Conservation (phyloP, 2,888 invertebrate species). For the Pycnomerus fuliginosus region DNA sequence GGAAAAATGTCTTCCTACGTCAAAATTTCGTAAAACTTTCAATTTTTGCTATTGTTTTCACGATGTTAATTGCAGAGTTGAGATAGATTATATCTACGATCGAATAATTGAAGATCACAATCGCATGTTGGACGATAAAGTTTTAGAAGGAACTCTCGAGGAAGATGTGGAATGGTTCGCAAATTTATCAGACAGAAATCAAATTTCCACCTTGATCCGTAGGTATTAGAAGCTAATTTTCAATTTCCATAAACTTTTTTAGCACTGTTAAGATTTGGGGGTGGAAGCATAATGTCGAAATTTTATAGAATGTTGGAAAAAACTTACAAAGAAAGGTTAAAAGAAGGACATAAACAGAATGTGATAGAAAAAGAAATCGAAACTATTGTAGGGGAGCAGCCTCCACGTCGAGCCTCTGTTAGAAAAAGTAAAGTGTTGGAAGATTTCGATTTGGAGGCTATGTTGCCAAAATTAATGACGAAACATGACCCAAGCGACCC, state of each 20-base stretch:
- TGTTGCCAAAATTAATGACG: too few species aligned
- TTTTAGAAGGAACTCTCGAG: constrained; percentile 24
- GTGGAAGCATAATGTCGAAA: neutral
- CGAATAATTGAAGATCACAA: constrained; percentile 33
- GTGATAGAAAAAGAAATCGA: neutral
- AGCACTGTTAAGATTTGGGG: neutral
- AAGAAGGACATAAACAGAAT: neutral
- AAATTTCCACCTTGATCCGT: constrained; percentile 27
- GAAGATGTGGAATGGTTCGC: constrained; percentile 33
- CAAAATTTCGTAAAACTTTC: too few species aligned
- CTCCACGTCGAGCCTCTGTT: too few species aligned
- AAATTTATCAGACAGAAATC: constrained; percentile 22
- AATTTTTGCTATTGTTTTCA: too few species aligned
- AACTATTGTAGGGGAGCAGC: too few species aligned
- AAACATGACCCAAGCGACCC: neutral
- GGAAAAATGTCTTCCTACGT: neutral
- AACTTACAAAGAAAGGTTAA: neutral
- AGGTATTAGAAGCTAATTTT: too few species aligned
- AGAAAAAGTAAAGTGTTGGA: too few species aligned
- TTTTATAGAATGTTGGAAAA: neutral
- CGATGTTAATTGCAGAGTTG: neutral
- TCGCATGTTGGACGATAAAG: constrained; percentile 29
- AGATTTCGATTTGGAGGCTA: too few species aligned
- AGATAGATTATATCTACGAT: constrained; percentile 10
- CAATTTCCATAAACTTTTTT: too few species aligned